Percentiles rank a stretch among this genome's conserved stretches.
phyloP scores from a whole-genome alignment of 1,140 invertebrate genomes.

The Halesus radiatus region DNA sequence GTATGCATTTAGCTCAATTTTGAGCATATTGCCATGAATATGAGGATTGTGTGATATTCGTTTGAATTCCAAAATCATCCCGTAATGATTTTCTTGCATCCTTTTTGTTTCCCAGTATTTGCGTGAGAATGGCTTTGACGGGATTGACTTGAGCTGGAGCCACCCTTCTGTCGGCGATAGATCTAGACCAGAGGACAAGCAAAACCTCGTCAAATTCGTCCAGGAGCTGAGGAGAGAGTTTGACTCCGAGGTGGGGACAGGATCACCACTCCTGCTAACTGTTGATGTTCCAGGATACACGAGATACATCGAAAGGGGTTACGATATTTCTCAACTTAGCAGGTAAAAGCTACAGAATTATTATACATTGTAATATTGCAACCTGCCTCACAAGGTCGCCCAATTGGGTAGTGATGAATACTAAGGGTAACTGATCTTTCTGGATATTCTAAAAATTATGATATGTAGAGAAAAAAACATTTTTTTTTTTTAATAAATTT shows the following conservation, averaged over 20 bases:
- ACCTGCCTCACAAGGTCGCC: too few species aligned
- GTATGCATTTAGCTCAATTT: too few species aligned
- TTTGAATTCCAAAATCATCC: too few species aligned
- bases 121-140: conserved; percentile 1
- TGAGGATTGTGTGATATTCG: too few species aligned
- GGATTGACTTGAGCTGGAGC: not conserved
- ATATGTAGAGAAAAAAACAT: too few species aligned
- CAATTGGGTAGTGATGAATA: too few species aligned
- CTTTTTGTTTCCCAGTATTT: not conserved
- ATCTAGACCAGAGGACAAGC: not conserved
- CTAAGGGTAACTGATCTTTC: too few species aligned
- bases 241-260: not conserved
- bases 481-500: too few species aligned
- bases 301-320: not conserved
- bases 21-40: too few species aligned
- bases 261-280: not conserved
- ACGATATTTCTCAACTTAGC: not conserved
- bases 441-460: not conserved
- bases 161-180: not conserved
- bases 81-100: too few species aligned
- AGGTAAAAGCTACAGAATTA: not conserved
- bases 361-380: not conserved
- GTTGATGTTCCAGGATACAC: not conserved
- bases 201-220: not conserved
- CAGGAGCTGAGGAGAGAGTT: not conserved